A percentile compares a stretch with the other conserved stretches of the same genome.
Evolutionary conservation across 2,113 vertebrate species (phyloP).

Genomic region (Mirounga angustirostris): DNA sequence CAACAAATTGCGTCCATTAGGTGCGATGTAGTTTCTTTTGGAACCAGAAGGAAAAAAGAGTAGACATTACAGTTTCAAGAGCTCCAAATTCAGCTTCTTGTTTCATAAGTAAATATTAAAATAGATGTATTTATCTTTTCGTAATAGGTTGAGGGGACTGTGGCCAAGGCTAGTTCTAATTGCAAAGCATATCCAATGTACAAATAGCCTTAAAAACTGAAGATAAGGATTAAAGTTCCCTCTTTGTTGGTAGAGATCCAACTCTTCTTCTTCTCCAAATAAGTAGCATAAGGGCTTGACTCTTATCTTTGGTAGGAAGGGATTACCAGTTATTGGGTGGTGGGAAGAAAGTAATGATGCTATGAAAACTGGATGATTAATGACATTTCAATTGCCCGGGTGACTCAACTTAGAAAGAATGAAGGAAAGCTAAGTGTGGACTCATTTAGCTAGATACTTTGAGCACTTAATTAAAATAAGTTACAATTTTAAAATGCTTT

Average conservation of each 20-base stretch:
- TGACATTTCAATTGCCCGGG: background rate
- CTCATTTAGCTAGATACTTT: background rate
- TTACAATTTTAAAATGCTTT: background rate
- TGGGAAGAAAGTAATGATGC: background rate
- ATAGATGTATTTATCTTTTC: conserved; percentile 52
- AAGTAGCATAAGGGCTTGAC: background rate
- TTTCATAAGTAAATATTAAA: conserved; percentile 61
- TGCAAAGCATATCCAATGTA: background rate
- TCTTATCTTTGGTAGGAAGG: background rate
- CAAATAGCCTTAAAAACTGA: background rate
- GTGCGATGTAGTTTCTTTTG: conserved; percentile 59
- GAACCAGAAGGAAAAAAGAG: background rate
- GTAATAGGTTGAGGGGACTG: conserved; percentile 57
- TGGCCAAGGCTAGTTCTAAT: conserved; percentile 13
- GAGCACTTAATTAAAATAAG: background rate
- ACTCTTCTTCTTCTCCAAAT: background rate
- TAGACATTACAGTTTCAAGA: background rate
- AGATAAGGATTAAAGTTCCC: background rate
- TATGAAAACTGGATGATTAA: background rate
- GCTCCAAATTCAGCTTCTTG: conserved; percentile 61
- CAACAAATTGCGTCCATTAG: conserved; percentile 68
- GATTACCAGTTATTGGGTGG: background rate
- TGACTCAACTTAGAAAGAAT: conserved; percentile 24
- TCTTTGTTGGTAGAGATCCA: conserved; percentile 35
- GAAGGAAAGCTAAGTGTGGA: background rate